Evolutionary conservation across 2,113 vertebrate species (phyloP).

Genomic region (Elephas maximus): DNA sequence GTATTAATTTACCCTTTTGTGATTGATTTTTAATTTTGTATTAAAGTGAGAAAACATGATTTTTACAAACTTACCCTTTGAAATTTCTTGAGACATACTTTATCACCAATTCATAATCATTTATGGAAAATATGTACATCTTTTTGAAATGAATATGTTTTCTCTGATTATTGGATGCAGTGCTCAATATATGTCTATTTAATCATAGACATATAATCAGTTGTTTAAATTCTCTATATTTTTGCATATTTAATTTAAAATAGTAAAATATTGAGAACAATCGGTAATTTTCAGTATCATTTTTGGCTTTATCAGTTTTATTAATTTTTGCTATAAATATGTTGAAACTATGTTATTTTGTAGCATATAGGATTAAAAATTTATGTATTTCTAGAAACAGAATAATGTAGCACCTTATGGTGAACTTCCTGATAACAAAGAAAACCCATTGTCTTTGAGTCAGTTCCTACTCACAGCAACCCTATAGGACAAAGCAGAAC

Average conservation of each 20-base stretch:
- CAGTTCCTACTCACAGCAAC: no score
- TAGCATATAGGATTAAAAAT: neutral
- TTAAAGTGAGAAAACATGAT: no score
- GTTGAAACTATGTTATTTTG: neutral
- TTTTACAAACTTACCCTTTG: no score
- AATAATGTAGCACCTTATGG: no score
- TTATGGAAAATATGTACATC: no score
- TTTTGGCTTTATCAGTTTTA: neutral
- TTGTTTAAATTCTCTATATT: neutral
- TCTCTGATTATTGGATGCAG: neutral
- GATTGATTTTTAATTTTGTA: no score
- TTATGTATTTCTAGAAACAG: neutral
- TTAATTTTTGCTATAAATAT: neutral
- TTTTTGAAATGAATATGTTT: neutral
- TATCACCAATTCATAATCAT: no score
- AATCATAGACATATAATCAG: neutral
- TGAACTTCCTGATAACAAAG: no score
- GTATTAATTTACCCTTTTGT: no score
- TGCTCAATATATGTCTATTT: neutral
- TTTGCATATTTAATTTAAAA: neutral
- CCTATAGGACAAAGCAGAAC: no score
- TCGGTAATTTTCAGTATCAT: neutral
- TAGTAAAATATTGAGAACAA: neutral
- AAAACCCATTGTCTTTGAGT: no score
- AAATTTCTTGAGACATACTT: no score